These are phyloP conservation scores for Lathronympha strigana DNA, from an alignment of 2,888 invertebrate species.

Conservation along the genomic window DNA sequence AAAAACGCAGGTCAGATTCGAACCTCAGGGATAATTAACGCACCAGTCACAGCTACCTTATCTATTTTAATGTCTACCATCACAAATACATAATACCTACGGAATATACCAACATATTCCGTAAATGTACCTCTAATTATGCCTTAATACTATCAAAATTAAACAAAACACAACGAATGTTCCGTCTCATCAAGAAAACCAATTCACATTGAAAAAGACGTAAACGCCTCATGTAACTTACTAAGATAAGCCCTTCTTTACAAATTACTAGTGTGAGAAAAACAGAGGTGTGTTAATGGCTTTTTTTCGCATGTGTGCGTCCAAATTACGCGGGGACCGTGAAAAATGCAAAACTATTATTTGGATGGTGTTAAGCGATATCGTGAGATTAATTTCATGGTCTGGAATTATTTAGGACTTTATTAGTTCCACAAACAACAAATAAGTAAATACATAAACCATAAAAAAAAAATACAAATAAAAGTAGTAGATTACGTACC, in stretches of 20 bases:
- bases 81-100: neutral
- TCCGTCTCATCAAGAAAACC: constrained; percentile 22
- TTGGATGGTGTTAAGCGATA: constrained; percentile 54
- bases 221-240: neutral
- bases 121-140: constrained; percentile 15
- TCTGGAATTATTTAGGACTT: too few species aligned
- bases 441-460: too few species aligned
- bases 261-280: constrained; percentile 63
- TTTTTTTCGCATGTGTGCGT: constrained; percentile 54
- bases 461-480: too few species aligned
- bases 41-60: too few species aligned
- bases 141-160: constrained; percentile 15
- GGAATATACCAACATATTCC: too few species aligned
- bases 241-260: neutral
- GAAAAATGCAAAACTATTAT: constrained; percentile 69
- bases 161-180: constrained; percentile 24
- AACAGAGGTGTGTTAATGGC: constrained; percentile 61
- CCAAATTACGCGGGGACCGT: constrained; percentile 74
- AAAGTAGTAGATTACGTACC: too few species aligned
- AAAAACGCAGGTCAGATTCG: too few species aligned
- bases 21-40: too few species aligned
- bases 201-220: neutral
- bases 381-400: neutral
- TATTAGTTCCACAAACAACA: neutral
- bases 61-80: neutral